Evolutionary conservation across 2,797 vertebrate genomes (phyloP).

Genomic region (Centroberyx gerrardi): DNA sequence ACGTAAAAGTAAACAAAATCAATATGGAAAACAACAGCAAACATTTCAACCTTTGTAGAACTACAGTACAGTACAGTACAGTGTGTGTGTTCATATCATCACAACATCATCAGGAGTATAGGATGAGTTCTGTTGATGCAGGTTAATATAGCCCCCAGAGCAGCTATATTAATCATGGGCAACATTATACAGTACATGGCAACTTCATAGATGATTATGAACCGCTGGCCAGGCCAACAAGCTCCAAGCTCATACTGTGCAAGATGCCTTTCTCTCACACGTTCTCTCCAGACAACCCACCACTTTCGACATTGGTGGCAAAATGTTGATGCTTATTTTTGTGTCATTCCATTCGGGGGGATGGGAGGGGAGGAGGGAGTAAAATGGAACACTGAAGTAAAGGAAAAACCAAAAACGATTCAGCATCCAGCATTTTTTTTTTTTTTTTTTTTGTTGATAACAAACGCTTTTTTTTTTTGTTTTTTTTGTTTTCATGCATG

Average conservation of each 20-base stretch:
- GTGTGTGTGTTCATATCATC: constrained; percentile 53
- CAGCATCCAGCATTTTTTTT: constrained; percentile 75
- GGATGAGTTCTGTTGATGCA: constrained; percentile 72
- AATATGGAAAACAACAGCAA: constrained; percentile 40
- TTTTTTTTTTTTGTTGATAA: constrained; percentile 13
- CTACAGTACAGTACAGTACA: constrained; percentile 16
- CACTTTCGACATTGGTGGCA: constrained; percentile 70
- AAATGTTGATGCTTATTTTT: constrained; percentile 71
- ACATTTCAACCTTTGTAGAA: constrained; percentile 43
- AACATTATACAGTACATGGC: constrained; percentile 65
- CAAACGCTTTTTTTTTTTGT: constrained; percentile 53
- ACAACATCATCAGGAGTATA: constrained; percentile 73
- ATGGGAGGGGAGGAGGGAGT: constrained; percentile 63
- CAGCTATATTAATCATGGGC: constrained; percentile 82
- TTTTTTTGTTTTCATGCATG: constrained; percentile 79
- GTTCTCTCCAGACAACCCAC: constrained; percentile 72
- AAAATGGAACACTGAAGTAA: constrained; percentile 78
- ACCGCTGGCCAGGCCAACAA: constrained; percentile 68
- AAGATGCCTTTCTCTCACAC: constrained; percentile 73
- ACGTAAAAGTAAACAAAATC: constrained; percentile 2
- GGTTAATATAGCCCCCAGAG: constrained; percentile 81
- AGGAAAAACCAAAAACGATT: constrained; percentile 72
- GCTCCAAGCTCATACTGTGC: constrained; percentile 75
- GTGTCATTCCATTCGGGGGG: constrained; percentile 78
- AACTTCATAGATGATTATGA: constrained; percentile 71